Conservation (phyloP, 92 coral and sea anemone species). For the Meandrina meandrites region DNA sequence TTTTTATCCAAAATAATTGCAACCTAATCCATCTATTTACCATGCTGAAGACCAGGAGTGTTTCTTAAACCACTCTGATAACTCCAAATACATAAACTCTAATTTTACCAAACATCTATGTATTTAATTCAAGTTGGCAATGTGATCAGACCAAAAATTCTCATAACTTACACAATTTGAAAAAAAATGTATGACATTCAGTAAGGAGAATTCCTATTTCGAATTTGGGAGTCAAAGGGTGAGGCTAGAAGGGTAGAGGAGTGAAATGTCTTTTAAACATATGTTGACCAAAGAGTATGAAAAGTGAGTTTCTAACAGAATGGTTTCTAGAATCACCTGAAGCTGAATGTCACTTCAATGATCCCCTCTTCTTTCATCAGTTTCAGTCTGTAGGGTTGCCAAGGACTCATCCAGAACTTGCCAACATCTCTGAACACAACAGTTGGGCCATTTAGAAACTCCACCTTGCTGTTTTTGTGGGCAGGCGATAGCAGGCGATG, state of each 20-base stretch:
- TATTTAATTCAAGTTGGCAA: too few relatives aligned
- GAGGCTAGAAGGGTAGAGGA: background rate
- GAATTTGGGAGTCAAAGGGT: background rate
- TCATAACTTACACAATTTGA: too few relatives aligned
- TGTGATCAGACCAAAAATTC: too few relatives aligned
- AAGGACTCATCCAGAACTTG: constrained; percentile 49
- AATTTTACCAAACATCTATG: too few relatives aligned
- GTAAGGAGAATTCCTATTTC: too few relatives aligned
- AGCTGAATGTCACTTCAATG: constrained; percentile 61
- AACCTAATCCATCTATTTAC: too few relatives aligned
- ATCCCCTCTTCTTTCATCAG: constrained; percentile 45
- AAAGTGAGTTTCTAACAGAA: background rate
- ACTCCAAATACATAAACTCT: too few relatives aligned
- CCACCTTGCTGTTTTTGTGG: constrained; percentile 41
- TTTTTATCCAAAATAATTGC: too few relatives aligned
- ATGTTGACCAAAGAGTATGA: background rate
- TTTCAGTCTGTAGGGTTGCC: constrained; percentile 46
- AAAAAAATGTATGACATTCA: too few relatives aligned
- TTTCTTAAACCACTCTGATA: too few relatives aligned
- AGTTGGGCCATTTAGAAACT: constrained; percentile 12
- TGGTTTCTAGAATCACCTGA: constrained; percentile 9
- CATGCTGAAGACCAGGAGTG: too few relatives aligned
- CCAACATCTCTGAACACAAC: constrained; percentile 52
- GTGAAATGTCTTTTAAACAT: background rate
- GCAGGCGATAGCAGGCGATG: constrained; percentile 65